Conservation (phyloP, 1,140 invertebrate genomes). For the Eulimnadia texana region DNA sequence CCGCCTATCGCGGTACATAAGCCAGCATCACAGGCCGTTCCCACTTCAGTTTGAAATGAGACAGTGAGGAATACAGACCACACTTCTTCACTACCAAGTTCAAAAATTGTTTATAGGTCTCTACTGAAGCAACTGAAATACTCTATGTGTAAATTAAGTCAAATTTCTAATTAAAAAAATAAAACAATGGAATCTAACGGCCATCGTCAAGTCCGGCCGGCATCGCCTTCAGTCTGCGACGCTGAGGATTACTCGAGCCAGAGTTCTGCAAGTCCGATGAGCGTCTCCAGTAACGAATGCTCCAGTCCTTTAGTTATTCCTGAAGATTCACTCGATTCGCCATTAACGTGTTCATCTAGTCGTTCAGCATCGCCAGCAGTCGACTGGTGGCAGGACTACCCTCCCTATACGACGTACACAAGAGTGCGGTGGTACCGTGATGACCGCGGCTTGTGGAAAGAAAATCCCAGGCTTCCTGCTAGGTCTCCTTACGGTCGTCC, state of each 20-base stretch:
- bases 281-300: neutral
- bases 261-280: neutral
- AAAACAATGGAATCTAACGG: too few species aligned
- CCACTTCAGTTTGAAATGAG: too few species aligned
- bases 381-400: neutral
- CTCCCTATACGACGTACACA: neutral
- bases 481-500: neutral
- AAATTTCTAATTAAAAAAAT: too few species aligned
- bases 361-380: neutral
- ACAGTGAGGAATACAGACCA: too few species aligned
- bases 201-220: too few species aligned
- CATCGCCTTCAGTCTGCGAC: neutral
- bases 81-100: too few species aligned
- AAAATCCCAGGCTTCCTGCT: neutral
- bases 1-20: too few species aligned
- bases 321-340: neutral
- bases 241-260: neutral
- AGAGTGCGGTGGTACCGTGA: constrained; percentile 4
- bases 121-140: too few species aligned
- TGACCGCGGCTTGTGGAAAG: constrained; percentile 5
- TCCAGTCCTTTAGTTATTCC: neutral
- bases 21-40: too few species aligned
- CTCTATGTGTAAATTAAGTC: too few species aligned
- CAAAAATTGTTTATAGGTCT: too few species aligned
- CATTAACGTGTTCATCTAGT: neutral